phyloP scores from a whole-genome alignment of 2,797 vertebrate species.

The Gouania willdenowi region DNA sequence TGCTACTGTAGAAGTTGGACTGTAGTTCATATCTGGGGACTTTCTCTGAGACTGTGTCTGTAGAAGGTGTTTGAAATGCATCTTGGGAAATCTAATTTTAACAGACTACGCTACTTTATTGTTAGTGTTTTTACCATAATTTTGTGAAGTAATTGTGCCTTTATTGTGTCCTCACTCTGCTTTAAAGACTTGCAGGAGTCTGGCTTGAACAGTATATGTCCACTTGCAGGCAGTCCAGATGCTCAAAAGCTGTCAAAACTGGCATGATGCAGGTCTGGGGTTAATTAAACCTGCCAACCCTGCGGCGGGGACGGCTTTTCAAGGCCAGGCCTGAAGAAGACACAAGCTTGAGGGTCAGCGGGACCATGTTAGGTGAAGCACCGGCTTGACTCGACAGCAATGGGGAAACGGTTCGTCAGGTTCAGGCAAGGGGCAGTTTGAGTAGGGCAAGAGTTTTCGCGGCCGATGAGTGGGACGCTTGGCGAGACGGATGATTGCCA shows the following conservation, averaged over 20 bases:
- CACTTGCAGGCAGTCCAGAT: slow-evolving; percentile 58
- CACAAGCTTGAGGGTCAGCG: slow-evolving; percentile 59
- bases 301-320: slow-evolving; percentile 38
- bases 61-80: too few relatives aligned
- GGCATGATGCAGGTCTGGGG: slow-evolving; percentile 57
- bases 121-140: too few relatives aligned
- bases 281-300: slow-evolving; percentile 78
- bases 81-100: too few relatives aligned
- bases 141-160: too few relatives aligned
- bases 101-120: too few relatives aligned
- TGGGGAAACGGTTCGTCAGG: slow-evolving; percentile 53
- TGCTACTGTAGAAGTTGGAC: too few relatives aligned
- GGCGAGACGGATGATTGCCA: slow-evolving; percentile 46
- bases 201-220: slow-evolving; percentile 23
- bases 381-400: slow-evolving; percentile 55
- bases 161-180: slow-evolving; percentile 18
- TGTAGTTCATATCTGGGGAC: too few relatives aligned
- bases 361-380: slow-evolving; percentile 68
- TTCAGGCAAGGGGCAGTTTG: slow-evolving; percentile 48
- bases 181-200: slow-evolving; percentile 23
- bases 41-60: too few relatives aligned
- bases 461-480: slow-evolving; percentile 25
- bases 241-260: slow-evolving; percentile 56
- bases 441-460: slow-evolving; percentile 40
- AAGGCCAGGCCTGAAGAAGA: slow-evolving; percentile 56